Percentiles rank a stretch among this genome's conserved stretches.
These are phyloP conservation scores for Melopsittacus undulatus DNA, from an alignment of 2,797 vertebrate genomes.

Conservation along the genomic window DNA sequence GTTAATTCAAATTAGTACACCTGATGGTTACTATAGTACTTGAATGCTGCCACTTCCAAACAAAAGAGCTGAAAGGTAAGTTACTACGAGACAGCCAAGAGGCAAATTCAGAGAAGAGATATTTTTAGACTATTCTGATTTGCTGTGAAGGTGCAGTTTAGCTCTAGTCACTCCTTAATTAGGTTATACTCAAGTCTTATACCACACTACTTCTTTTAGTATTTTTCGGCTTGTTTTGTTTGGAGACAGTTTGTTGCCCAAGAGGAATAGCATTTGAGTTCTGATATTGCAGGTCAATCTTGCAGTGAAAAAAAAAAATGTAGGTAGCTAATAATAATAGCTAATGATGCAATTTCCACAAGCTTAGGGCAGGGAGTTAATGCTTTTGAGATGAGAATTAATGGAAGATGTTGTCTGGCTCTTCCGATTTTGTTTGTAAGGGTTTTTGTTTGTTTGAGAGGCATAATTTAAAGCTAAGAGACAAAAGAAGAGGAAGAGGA, in stretches of 20 bases:
- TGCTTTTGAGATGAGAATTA: not conserved
- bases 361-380: not conserved
- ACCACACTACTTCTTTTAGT: not conserved
- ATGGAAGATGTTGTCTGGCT: not conserved
- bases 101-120: not conserved
- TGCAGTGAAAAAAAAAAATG: not conserved
- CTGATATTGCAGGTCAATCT: not conserved
- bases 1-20: not conserved
- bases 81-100: not conserved
- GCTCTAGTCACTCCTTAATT: not conserved
- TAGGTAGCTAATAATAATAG: not conserved
- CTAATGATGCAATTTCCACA: not conserved
- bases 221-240: not conserved
- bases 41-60: not conserved
- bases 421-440: not conserved
- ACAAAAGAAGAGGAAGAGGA: not conserved
- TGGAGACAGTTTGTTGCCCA: not conserved
- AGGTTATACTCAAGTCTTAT: not conserved
- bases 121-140: not conserved
- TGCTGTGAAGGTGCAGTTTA: not conserved
- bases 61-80: not conserved
- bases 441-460: not conserved
- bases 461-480: not conserved
- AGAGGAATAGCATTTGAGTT: not conserved
- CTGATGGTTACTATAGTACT: not conserved